phyloP scores from a whole-genome alignment of 2,888 invertebrate genomes.

The Amblyjoppa proteus region DNA sequence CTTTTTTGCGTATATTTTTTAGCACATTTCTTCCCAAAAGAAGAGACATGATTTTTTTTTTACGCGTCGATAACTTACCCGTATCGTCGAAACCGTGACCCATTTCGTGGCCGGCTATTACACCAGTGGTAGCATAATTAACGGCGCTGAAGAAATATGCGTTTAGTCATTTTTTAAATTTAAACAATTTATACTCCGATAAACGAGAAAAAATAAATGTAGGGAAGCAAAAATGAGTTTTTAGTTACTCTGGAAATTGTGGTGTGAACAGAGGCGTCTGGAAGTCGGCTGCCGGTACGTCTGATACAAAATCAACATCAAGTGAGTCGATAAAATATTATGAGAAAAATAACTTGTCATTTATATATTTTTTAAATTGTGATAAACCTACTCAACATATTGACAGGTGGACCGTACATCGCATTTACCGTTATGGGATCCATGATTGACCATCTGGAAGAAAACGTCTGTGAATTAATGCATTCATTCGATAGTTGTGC shows the following conservation, averaged over 20 bases:
- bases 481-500: neutral
- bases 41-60: no score
- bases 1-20: no score
- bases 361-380: neutral
- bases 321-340: conserved; percentile 6
- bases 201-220: neutral
- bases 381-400: conserved; percentile 76
- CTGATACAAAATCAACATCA: conserved; percentile 43
- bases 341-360: neutral
- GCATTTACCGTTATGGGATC: conserved; percentile 68
- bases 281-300: conserved; percentile 68
- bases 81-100: conserved; percentile 63
- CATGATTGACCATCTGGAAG: conserved; percentile 40
- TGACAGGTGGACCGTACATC: conserved; percentile 76
- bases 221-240: neutral
- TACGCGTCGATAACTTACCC: conserved; percentile 25
- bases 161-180: neutral
- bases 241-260: conserved; percentile 75
- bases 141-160: conserved; percentile 37
- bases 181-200: neutral
- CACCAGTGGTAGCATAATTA: conserved; percentile 61
- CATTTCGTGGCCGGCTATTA: conserved; percentile 64
- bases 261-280: conserved; percentile 69
- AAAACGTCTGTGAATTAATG: neutral
- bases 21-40: no score